Evolutionary conservation across 2,888 invertebrate genomes (phyloP).

Genomic region (Caenorhabditis angaria): DNA sequence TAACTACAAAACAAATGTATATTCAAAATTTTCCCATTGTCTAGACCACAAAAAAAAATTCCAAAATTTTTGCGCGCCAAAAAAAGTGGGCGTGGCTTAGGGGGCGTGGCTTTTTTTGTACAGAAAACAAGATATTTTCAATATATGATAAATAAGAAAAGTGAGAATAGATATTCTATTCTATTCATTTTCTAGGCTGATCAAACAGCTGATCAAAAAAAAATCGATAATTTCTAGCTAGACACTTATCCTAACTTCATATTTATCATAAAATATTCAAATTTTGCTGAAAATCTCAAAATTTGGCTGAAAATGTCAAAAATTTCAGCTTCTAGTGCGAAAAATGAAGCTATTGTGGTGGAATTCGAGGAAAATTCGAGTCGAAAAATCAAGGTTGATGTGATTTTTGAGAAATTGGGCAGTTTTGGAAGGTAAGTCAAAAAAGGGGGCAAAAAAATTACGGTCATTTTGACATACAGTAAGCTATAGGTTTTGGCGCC

Average conservation of each 20-base stretch:
- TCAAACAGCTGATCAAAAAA: neutral
- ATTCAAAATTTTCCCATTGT: no score
- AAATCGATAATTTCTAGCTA: constrained; percentile 9
- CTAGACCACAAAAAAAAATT: no score
- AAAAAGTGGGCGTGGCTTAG: constrained; percentile 2
- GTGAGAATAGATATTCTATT: constrained; percentile 8
- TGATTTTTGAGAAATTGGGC: constrained; percentile 36
- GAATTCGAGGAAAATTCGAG: constrained; percentile 13
- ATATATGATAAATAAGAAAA: constrained; percentile 18
- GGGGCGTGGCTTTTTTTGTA: constrained; percentile 17
- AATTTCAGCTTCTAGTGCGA: constrained; percentile 15
- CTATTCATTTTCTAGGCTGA: constrained; percentile 3
- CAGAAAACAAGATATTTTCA: constrained; percentile 13
- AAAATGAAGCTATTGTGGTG: constrained; percentile 13
- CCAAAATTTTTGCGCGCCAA: neutral
- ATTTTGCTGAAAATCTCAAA: constrained; percentile 34
- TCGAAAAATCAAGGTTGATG: constrained; percentile 31
- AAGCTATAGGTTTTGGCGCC: no score
- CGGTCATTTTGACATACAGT: no score
- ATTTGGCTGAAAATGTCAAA: constrained; percentile 22
- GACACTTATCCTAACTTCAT: no score
- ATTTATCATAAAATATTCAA: constrained; percentile 2
- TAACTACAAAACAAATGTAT: no score
- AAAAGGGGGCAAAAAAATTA: neutral
- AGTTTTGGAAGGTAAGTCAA: constrained; percentile 34